Conservation (phyloP, 2,888 invertebrate genomes). For the Calephelis perditalis region DNA sequence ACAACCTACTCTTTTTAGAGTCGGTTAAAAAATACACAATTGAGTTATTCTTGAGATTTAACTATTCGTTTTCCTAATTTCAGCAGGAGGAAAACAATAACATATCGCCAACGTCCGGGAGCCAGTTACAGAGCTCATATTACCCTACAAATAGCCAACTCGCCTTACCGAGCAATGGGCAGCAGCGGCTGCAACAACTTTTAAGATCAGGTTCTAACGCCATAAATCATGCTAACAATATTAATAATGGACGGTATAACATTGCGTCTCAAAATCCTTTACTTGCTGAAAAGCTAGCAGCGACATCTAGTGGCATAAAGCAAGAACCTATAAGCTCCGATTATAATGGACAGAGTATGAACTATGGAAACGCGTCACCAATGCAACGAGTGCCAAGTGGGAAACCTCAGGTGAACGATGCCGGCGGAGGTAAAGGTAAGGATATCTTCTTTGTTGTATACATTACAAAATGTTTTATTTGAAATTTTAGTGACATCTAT, state of each 20-base stretch:
- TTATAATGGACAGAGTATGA: conserved; percentile 71
- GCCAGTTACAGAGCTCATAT: conserved; percentile 59
- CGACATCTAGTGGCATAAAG: conserved; percentile 83
- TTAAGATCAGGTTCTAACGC: conserved; percentile 68
- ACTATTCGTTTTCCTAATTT: conserved; percentile 33
- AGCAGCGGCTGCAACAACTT: conserved; percentile 66
- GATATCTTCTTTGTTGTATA: conserved; percentile 32
- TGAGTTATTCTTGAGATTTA: no score
- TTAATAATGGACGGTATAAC: conserved; percentile 82
- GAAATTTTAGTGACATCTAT: conserved; percentile 38
- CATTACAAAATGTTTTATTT: conserved; percentile 3
- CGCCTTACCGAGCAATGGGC: conserved; percentile 58
- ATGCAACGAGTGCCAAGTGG: conserved; percentile 75
- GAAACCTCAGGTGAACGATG: conserved; percentile 72
- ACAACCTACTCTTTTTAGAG: no score
- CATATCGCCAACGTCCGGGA: conserved; percentile 62
- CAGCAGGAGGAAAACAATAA: conserved; percentile 78
- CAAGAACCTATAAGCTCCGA: conserved; percentile 72
- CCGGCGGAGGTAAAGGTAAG: conserved; percentile 78
- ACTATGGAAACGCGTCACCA: conserved; percentile 69
- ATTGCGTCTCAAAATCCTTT: conserved; percentile 92
- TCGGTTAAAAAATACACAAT: no score
- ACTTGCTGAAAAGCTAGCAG: conserved; percentile 89
- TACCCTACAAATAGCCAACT: conserved; percentile 63
- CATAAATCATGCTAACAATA: conserved; percentile 67